Conservation (phyloP, 30 jellyfish, hydroid and myxozoan genomes). For the Phacellophora camtschatica region DNA sequence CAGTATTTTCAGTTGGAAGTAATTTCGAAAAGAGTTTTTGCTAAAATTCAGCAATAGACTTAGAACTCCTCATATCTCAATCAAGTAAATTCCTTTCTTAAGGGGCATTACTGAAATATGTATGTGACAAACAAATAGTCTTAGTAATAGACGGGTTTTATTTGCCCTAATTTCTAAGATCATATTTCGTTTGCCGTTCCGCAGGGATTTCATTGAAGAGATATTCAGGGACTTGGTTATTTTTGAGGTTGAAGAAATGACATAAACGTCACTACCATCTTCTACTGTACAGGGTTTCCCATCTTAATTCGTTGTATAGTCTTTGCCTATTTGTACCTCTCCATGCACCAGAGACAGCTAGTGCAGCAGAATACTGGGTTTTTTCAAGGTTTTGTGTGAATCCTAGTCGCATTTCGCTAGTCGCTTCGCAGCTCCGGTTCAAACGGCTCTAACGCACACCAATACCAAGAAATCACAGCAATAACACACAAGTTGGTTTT, state of each 20-base stretch:
- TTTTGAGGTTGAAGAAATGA: constrained; percentile 21
- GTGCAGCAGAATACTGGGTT: constrained; percentile 36
- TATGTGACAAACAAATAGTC: constrained; percentile 4
- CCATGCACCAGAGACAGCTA: constrained; percentile 41
- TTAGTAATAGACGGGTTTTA: not conserved
- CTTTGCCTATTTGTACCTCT: constrained; percentile 43
- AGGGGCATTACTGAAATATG: constrained; percentile 24
- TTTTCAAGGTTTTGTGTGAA: constrained; percentile 22
- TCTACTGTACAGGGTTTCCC: constrained; percentile 30
- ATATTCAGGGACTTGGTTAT: not conserved
- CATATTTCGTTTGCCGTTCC: not conserved
- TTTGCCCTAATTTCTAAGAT: not conserved
- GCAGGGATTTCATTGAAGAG: constrained; percentile 9
- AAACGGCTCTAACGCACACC: no score
- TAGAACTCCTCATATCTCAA: not conserved
- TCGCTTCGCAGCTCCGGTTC: no score
- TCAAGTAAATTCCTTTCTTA: no score
- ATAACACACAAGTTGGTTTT: no score
- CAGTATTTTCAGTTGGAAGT: not conserved
- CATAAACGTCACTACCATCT: constrained; percentile 27
- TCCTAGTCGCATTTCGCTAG: constrained; percentile 15
- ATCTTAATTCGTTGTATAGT: constrained; percentile 31
- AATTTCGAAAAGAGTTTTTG: not conserved
- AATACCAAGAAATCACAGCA: no score
- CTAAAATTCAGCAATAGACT: not conserved